A percentile compares a stretch with the other conserved stretches of the same genome.
These are phyloP conservation scores for Aselliscus stoliczkanus DNA, from an alignment of 2,797 vertebrate species.

Conservation along the genomic window DNA sequence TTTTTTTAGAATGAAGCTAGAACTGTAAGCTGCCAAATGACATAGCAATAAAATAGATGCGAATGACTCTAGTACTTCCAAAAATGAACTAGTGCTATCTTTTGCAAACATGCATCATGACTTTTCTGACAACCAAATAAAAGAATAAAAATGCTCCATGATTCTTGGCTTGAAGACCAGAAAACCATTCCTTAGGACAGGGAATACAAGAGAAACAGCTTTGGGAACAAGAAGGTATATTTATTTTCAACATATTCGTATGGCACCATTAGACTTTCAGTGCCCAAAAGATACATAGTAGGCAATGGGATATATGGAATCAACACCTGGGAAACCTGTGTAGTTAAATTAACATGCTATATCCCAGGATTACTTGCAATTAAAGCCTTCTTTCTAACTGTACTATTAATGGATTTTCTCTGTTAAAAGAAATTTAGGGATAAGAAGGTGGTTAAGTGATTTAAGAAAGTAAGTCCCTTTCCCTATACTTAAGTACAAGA, in stretches of 20 bases:
- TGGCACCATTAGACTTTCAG: neutral
- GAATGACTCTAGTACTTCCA: too few species aligned
- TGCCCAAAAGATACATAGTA: neutral
- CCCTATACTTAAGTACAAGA: neutral
- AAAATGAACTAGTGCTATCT: too few species aligned
- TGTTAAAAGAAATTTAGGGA: neutral
- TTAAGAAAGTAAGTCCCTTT: neutral
- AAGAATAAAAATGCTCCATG: neutral
- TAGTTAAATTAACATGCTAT: neutral
- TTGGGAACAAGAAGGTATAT: neutral
- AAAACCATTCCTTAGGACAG: neutral
- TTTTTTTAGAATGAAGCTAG: too few species aligned
- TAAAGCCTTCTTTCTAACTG: neutral
- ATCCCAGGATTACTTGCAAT: neutral
- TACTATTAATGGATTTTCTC: neutral
- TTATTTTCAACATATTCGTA: neutral
- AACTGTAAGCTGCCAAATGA: too few species aligned
- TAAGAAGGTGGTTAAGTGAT: neutral
- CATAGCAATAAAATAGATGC: too few species aligned
- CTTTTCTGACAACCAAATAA: too few species aligned
- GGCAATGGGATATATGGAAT: neutral
- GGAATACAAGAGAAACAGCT: neutral
- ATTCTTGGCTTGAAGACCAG: neutral
- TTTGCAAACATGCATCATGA: too few species aligned
- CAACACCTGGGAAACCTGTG: neutral